Evolutionary conservation across 2,888 invertebrate genomes (phyloP).

Genomic region (Trachelus troglodyta): DNA sequence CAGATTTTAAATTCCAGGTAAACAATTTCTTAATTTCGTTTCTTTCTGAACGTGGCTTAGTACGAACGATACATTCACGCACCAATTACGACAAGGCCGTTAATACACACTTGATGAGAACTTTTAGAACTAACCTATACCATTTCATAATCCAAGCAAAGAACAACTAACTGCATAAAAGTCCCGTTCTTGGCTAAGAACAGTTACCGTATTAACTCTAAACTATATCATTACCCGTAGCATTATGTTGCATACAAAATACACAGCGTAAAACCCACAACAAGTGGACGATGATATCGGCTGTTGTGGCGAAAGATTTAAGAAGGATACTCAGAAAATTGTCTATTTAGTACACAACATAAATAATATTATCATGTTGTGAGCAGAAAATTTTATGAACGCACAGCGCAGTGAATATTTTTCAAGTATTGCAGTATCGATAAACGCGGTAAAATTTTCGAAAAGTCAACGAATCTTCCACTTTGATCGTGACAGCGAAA

Average conservation of each 20-base stretch:
- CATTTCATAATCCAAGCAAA: neutral
- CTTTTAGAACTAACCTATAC: neutral
- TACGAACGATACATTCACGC: conserved; percentile 41
- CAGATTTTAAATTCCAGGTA: neutral
- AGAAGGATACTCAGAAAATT: neutral
- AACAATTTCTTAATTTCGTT: neutral
- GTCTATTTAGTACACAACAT: neutral
- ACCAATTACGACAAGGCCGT: conserved; percentile 46
- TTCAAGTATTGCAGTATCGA: neutral
- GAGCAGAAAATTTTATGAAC: neutral
- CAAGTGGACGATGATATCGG: neutral
- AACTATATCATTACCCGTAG: neutral
- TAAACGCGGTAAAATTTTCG: neutral
- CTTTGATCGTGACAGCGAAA: neutral
- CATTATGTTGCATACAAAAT: neutral
- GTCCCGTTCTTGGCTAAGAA: neutral
- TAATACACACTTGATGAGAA: conserved; percentile 13
- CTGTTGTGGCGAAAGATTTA: neutral
- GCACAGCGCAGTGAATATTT: neutral
- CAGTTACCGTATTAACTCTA: neutral
- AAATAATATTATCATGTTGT: neutral
- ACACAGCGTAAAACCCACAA: neutral
- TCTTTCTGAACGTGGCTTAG: neutral
- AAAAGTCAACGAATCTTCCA: neutral
- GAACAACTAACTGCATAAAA: neutral